Conservation (phyloP, 53 echinoderm and acorn worm species). For the Glandiceps talaboti region DNA sequence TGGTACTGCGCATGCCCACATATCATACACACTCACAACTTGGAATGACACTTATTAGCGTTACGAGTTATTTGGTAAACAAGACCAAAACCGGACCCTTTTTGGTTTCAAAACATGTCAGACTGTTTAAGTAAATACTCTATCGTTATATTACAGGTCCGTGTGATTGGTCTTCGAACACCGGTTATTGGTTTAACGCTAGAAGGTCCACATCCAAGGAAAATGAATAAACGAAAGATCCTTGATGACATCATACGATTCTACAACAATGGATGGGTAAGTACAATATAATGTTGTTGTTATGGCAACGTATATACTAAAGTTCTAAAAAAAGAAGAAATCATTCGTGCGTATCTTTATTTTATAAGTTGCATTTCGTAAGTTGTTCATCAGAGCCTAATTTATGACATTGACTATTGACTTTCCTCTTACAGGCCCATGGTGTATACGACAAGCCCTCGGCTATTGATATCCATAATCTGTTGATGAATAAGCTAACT, state of each 20-base stretch:
- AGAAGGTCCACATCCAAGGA: conserved; percentile 35
- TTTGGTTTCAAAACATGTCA: neutral
- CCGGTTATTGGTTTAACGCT: conserved; percentile 70
- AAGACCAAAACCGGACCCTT: too few species aligned
- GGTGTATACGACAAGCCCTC: conserved; percentile 43
- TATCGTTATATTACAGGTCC: conserved; percentile 29
- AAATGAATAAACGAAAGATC: conserved; percentile 38
- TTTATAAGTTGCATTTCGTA: too few species aligned
- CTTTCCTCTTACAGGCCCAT: conserved; percentile 23
- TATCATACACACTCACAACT: too few species aligned
- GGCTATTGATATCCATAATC: conserved; percentile 60
- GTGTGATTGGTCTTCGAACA: conserved; percentile 53
- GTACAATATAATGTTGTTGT: too few species aligned
- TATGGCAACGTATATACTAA: too few species aligned
- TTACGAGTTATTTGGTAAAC: too few species aligned
- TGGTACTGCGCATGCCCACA: too few species aligned
- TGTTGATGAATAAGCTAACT: conserved; percentile 51
- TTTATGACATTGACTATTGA: too few species aligned
- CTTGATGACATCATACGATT: conserved; percentile 72
- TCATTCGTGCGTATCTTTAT: too few species aligned
- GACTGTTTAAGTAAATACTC: neutral
- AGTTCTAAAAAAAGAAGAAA: too few species aligned
- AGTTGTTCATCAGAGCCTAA: too few species aligned
- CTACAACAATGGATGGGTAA: conserved; percentile 65
- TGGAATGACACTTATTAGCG: too few species aligned